These are phyloP conservation scores for Elgonia sp. DNA, from an alignment of 2,888 invertebrate genomes.

Conservation along the genomic window DNA sequence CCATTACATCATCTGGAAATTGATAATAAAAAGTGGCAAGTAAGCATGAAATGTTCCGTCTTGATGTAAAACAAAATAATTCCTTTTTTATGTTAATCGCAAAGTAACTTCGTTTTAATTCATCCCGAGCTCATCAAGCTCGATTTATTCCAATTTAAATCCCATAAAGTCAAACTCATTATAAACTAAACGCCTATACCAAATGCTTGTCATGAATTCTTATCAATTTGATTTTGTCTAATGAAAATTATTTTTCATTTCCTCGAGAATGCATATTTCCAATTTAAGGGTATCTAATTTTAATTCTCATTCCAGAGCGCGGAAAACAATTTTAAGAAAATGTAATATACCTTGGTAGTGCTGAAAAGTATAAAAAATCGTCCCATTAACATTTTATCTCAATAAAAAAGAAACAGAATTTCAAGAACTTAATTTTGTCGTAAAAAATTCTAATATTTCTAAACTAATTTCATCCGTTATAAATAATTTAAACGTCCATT, in stretches of 20 bases:
- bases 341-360: too few species aligned
- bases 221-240: slow-evolving; percentile 37
- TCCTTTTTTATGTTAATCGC: slow-evolving; percentile 12
- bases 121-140: slow-evolving; percentile 1
- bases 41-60: not conserved
- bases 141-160: slow-evolving; percentile 40
- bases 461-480: too few species aligned
- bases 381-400: too few species aligned
- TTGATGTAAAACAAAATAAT: not conserved
- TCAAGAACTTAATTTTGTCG: too few species aligned
- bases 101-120: not conserved
- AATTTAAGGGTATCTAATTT: not conserved
- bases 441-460: too few species aligned
- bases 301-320: not conserved
- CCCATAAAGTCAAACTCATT: slow-evolving; percentile 32
- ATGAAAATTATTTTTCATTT: slow-evolving; percentile 37
- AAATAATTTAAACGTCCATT: too few species aligned
- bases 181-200: not conserved
- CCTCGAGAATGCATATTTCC: not conserved
- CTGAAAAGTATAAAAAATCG: too few species aligned
- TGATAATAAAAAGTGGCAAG: not conserved
- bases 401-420: too few species aligned
- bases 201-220: slow-evolving; percentile 32
- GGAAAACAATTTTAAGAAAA: too few species aligned
- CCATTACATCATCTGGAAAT: not conserved